Base-by-base conservation (phyloP, 2,113 vertebrate species). In the Forbesichthys papilliferus region DNA sequence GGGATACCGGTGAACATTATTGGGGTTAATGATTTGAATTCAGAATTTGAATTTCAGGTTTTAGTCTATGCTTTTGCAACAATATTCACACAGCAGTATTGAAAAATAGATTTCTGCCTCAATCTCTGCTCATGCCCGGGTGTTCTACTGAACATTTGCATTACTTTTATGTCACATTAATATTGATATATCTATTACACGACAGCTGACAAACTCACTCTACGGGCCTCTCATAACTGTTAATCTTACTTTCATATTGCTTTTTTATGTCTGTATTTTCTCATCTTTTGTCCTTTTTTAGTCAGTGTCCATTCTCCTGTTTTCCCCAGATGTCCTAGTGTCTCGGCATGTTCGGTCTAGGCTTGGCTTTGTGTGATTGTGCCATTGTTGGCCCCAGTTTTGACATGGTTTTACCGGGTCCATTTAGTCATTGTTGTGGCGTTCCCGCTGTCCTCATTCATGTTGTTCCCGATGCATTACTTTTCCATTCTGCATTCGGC, bases 371-470 rank as follows among this genome's bases (percentile, higher is more conserved):
- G 52, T 54, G 63, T 71, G 36, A 42, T 42, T 0, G 75, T 73
- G 64, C 68, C 72, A 77, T 86, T 87, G 81, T 82, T 63, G 0
- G 36, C 11, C 11, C 34, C 48, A 80, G 86, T 84, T 27, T 27
- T 27, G 27, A 27, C 27, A 27, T 2, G 85, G 84, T 84, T 66
- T 66, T 27, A 3, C 64, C 62, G 72, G 70, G 79, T 86, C 83
- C 77, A 79, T 86, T 74, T 85, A 81, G 77, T 75, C 54, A 82
- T 88, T 88, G 84, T 84, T 81, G 6, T 52, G 73, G 36, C 59
- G 49, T 36, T 80, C 73, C 79, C 72, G 5, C 70, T 84, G 79
- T 66, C 62, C 34, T 71, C 71, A 84, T 85, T 81, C 75, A 78
- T 18, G 11, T 52, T 1, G 16, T 76, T 82, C 79, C 49, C 82